Conservation (phyloP, 2,797 vertebrate species). For the Microchirus variegatus region DNA sequence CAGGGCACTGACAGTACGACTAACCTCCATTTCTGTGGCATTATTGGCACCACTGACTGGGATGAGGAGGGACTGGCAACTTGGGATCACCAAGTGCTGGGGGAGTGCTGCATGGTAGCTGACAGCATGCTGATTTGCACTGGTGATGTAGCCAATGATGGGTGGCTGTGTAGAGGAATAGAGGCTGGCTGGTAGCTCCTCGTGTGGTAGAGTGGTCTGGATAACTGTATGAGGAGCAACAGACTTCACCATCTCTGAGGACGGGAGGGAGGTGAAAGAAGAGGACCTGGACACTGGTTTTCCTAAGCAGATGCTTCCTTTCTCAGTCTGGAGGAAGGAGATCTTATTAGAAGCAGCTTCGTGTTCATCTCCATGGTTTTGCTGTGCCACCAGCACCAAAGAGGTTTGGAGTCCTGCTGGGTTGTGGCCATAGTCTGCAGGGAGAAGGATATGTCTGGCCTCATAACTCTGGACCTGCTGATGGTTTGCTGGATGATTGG, state of each 20-base stretch:
- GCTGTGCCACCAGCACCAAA: constrained; percentile 90
- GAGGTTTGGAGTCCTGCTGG: constrained; percentile 89
- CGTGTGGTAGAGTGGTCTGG: constrained; percentile 88
- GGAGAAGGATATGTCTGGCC: constrained; percentile 90
- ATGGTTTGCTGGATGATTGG: constrained; percentile 61
- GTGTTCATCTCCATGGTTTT: constrained; percentile 82
- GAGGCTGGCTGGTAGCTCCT: constrained; percentile 91
- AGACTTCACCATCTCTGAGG: constrained; percentile 84
- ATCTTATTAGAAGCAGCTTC: constrained; percentile 85
- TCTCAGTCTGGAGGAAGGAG: constrained; percentile 87
- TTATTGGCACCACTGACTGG: constrained; percentile 85
- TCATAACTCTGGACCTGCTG: constrained; percentile 89
- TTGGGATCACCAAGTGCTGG: constrained; percentile 95
- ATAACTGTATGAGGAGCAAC: constrained; percentile 90
- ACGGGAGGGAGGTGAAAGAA: constrained; percentile 82
- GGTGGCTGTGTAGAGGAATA: constrained; percentile 91
- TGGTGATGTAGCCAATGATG: constrained; percentile 96
- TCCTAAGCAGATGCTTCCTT: constrained; percentile 88
- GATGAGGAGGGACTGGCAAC: constrained; percentile 94
- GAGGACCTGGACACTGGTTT: constrained; percentile 89
- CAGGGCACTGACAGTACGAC: constrained; percentile 83
- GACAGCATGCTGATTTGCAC: constrained; percentile 88
- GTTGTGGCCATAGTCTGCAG: constrained; percentile 89
- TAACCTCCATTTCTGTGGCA: constrained; percentile 84
- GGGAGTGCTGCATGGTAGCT: constrained; percentile 91